These are phyloP conservation scores for Chloropsis cyanopogon DNA, from an alignment of 2,113 vertebrate species.

Conservation along the genomic window DNA sequence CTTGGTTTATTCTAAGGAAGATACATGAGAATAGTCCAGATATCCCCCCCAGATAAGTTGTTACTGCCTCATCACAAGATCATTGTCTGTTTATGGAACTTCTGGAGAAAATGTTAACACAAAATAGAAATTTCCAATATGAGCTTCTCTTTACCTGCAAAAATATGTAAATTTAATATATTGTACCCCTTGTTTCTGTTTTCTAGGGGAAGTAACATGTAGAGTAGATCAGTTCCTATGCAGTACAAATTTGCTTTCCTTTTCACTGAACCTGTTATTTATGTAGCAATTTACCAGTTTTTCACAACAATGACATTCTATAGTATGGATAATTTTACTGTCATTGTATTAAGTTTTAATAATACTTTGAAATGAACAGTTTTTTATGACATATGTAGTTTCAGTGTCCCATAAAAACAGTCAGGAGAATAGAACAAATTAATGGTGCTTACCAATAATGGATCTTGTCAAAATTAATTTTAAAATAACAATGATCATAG, in stretches of 20 bases:
- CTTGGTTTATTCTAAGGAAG: neutral
- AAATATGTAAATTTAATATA: neutral
- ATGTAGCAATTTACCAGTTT: slow-evolving; percentile 15
- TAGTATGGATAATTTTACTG: slow-evolving; percentile 20
- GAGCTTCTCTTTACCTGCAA: neutral
- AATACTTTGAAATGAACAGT: slow-evolving; percentile 19
- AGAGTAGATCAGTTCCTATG: neutral
- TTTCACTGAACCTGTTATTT: neutral
- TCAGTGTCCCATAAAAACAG: slow-evolving; percentile 9
- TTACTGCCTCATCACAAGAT: neutral
- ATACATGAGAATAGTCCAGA: neutral
- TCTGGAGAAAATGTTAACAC: neutral
- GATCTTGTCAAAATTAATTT: slow-evolving; percentile 33
- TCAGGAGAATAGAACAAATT: slow-evolving; percentile 17
- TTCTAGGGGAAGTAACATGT: neutral
- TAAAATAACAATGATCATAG: slow-evolving; percentile 3
- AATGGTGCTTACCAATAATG: slow-evolving; percentile 25
- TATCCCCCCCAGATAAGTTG: neutral
- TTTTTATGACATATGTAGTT: slow-evolving; percentile 22
- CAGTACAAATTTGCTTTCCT: neutral
- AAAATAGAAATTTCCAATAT: neutral
- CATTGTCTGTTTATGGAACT: neutral
- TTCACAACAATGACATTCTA: slow-evolving; percentile 4
- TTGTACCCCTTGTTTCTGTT: neutral
- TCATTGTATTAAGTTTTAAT: slow-evolving; percentile 40